phyloP scores from a whole-genome alignment of 2,113 vertebrate genomes.

The Pseudolaguvia tuberculata region DNA sequence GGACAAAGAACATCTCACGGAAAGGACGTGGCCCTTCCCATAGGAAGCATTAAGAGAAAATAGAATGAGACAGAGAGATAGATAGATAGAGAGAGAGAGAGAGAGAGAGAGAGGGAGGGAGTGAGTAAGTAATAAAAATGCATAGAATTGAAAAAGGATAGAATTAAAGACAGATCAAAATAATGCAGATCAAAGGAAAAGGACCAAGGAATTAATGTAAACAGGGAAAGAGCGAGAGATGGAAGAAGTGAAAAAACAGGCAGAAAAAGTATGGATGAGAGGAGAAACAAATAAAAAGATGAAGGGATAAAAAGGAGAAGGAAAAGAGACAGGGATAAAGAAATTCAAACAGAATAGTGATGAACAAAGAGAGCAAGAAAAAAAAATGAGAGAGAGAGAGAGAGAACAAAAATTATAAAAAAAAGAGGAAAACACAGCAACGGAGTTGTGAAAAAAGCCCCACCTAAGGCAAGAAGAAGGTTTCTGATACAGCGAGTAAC shows the following conservation, averaged over 20 bases:
- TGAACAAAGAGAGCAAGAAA: background rate
- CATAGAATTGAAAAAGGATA: background rate
- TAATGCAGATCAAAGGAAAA: background rate
- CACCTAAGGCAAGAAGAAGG: constrained; percentile 53
- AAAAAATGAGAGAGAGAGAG: constrained; percentile 1
- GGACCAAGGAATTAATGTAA: background rate
- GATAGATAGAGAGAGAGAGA: constrained; percentile 35
- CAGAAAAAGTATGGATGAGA: background rate
- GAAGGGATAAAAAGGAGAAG: background rate
- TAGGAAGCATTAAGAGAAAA: constrained; percentile 73
- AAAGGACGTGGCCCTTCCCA: constrained; percentile 96
- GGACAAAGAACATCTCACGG: constrained; percentile 98
- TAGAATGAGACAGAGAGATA: constrained; percentile 35
- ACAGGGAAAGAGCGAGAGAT: background rate
- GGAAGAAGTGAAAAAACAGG: no score
- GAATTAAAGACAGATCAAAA: constrained; percentile 46
- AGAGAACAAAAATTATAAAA: background rate
- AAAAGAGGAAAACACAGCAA: constrained; percentile 64
- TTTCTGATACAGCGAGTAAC: constrained; percentile 48
- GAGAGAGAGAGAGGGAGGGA: constrained; percentile 33
- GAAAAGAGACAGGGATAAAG: background rate
- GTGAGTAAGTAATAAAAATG: no score
- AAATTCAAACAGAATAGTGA: background rate
- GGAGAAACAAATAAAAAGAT: background rate
- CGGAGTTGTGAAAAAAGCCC: constrained; percentile 54